Evolutionary conservation across 2,113 vertebrate species (phyloP), one percentile per base, ranked within the genome.

Genomic region (Sinosuthora webbiana): DNA sequence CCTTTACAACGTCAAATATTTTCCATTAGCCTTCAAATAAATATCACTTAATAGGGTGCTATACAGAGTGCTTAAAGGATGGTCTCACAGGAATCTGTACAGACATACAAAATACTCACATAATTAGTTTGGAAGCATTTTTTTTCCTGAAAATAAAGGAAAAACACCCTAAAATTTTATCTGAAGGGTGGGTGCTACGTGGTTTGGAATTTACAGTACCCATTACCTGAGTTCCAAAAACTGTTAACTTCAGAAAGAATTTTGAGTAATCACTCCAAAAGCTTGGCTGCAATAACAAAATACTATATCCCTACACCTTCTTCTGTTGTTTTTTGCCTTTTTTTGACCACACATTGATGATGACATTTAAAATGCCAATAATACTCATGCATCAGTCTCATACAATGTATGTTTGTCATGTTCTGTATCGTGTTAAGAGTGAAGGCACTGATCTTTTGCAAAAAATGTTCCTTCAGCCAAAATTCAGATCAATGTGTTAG

Each of bases 401-500:
- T 14, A 53, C 23, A 68, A 21, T 15, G 4, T 31, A 31, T 11
- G 8, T 23, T 56, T 82, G 19, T 16, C 60, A 27, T 31, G 23
- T 25, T 83, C 52, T 75, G 16, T 33, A 57, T 37, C 1, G 0
- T 22, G 12, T 53, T 57, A 79, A 80, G 13, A 89, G 57, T 2
- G 1, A 88, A 93, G 41, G 27, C 47, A 14, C 11, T 49, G 19
- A 60, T 73, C 21, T 67, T 69, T 55, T 33, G 15, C 21, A 73
- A 56, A 31, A 89, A 79, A 69, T 5, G 6, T 60, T 76, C 16
- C 81, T 85, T 78, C 67, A 37, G 39, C 11, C 78, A 91, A 93
- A 90, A 90, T 81, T 82, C 85, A 91, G 35, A 92, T 92, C 44
- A 87, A 80, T 87, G 30, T 28, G 16, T 75, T 90, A 84, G 39